phyloP scores from a whole-genome alignment of 92 coral and sea anemone species.

The Parazoanthus darwini region DNA sequence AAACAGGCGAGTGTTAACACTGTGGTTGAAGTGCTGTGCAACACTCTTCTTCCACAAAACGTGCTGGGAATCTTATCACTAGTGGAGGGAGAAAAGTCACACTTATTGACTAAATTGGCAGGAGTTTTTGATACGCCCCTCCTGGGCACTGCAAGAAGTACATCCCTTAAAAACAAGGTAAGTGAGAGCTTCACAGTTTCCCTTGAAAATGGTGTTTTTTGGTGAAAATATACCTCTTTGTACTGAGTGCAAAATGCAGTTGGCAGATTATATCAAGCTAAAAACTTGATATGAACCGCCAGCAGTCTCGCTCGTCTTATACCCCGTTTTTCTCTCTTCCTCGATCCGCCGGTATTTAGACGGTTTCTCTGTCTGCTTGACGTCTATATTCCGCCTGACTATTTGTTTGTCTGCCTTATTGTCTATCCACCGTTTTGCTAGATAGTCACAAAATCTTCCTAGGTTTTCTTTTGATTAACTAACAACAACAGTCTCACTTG shows the following conservation, averaged over 20 bases:
- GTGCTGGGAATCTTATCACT: slow-evolving; percentile 28
- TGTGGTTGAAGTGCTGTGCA: background rate
- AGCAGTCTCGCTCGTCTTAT: background rate
- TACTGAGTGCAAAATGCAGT: too few relatives aligned
- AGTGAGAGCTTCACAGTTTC: background rate
- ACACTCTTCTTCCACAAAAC: slow-evolving; percentile 15
- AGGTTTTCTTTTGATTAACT: background rate
- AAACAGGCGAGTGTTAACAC: background rate
- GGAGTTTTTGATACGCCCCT: slow-evolving; percentile 14
- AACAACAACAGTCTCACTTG: background rate
- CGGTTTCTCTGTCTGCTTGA: too few relatives aligned
- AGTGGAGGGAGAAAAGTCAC: background rate
- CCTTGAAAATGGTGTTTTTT: background rate
- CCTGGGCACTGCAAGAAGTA: slow-evolving; percentile 25
- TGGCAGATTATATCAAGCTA: too few relatives aligned
- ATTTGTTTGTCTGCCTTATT: background rate
- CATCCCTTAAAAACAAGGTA: slow-evolving; percentile 18
- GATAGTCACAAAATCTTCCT: too few relatives aligned
- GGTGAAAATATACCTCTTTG: too few relatives aligned
- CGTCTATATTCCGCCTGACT: too few relatives aligned
- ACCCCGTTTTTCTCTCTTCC: too few relatives aligned
- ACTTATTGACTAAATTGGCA: slow-evolving; percentile 23
- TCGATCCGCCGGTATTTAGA: too few relatives aligned
- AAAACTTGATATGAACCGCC: background rate
- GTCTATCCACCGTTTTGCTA: background rate